Base-by-base conservation (phyloP, 2,113 vertebrate genomes). In the Xenopus borealis region DNA sequence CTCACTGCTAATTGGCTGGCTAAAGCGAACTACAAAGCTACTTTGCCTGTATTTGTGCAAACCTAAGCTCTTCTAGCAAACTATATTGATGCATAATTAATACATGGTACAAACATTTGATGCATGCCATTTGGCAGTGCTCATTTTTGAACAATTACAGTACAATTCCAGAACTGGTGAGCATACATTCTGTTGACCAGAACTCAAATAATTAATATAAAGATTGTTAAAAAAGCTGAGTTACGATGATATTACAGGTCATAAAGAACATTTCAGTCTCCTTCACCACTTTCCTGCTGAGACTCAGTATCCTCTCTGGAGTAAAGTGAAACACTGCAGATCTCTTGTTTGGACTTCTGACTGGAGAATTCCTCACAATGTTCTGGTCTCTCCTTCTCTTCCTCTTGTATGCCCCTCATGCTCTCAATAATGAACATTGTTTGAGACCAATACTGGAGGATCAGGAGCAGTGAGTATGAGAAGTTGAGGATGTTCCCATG, bases 391-490 rank as follows among this genome's bases (percentile, higher is more conserved):
- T 58, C 14, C 20, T 84, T 80, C 13, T 66, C 18, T 47, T 58
- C 66, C 59, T 10, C 19, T 1, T 71, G 53, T 55, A 69, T 81
- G 10, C 92, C 81, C 78, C 94, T 92, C 66, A 98, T 91, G 18
- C 95, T 94, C 0, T 96, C 91, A 0, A 98, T 94, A 80, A 97
- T 95, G 82, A 97, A 98, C 83, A 96, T 79, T 18, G 95, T 98
- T 81, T 98, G 96, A 10, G 91, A 82, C 40, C 95, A 82, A 79
- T 91, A 90, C 86, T 98, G 92, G 72, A 95, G 70, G 79, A 98
- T 90, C 46, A 92, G 85, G 73, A 95, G 83, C 62, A 96, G 72
- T 0, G 94, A 93, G 73, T 93, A 94, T 66, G 91, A 86, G 66
- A 98, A 84, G 79, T 93, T 91, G 12, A 98, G 89, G 18, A 79